phyloP scores from a whole-genome alignment of 1,140 invertebrate species.

The Meloidogyne hapla region DNA sequence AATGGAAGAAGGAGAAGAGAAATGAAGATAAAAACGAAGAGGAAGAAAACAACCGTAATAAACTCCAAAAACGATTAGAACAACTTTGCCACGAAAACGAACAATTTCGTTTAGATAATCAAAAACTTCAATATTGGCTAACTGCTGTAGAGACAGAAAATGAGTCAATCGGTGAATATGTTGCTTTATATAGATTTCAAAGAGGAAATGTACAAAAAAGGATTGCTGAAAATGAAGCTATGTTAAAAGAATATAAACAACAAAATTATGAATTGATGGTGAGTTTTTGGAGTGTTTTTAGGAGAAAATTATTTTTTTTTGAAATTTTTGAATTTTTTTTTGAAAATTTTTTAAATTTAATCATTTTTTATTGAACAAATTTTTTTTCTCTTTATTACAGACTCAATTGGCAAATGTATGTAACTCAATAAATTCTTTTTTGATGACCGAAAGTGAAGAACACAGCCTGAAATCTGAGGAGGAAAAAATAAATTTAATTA shows the following conservation, averaged over 20 bases:
- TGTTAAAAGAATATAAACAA: conserved; percentile 17
- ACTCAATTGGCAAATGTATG: conserved; percentile 1
- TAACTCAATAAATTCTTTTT: neutral
- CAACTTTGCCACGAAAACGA: conserved; percentile 24
- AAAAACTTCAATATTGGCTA: conserved; percentile 42
- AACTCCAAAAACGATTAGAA: conserved; percentile 13
- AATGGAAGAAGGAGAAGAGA: neutral
- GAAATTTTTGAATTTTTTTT: neutral
- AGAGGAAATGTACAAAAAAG: conserved; percentile 45
- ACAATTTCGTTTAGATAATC: conserved; percentile 26
- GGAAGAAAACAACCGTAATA: neutral
- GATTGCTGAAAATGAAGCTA: conserved; percentile 44
- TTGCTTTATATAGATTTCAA: conserved; percentile 49
- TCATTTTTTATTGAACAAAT: too few relatives aligned
- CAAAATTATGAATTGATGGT: conserved; percentile 30
- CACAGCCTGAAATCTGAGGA: neutral
- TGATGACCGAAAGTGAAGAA: neutral
- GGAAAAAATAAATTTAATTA: neutral
- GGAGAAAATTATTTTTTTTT: too few relatives aligned
- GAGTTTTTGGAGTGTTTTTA: too few relatives aligned
- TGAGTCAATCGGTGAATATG: conserved; percentile 49
- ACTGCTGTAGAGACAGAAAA: conserved; percentile 53
- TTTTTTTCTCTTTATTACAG: neutral
- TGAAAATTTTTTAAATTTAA: too few relatives aligned
- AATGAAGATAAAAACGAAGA: neutral